These are phyloP conservation scores for Mus spretus DNA, from an alignment of 2,797 vertebrate genomes.

Conservation along the genomic window DNA sequence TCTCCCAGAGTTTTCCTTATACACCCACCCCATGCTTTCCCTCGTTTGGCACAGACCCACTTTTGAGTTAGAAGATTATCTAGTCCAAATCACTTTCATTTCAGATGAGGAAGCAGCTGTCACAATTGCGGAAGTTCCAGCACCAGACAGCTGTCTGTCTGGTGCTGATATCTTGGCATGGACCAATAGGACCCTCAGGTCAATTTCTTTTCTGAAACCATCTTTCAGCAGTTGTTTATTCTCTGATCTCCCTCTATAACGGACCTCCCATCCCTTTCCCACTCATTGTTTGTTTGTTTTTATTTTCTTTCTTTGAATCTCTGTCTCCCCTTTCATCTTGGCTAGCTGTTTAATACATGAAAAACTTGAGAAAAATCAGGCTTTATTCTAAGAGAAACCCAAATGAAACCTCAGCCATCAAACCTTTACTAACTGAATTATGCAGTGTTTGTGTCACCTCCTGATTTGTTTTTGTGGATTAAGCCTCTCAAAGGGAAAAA, in stretches of 20 bases:
- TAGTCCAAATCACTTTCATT: background rate
- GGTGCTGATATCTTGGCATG: background rate
- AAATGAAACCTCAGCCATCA: slow-evolving; percentile 32
- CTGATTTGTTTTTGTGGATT: slow-evolving; percentile 71
- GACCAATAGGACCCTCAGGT: background rate
- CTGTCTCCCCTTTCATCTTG: background rate
- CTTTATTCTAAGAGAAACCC: slow-evolving; percentile 50
- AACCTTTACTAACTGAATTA: background rate
- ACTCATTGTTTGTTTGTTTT: background rate
- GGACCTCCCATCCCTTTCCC: background rate
- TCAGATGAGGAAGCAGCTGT: slow-evolving; percentile 4
- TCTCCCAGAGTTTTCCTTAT: background rate
- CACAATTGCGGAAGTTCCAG: background rate
- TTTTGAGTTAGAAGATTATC: slow-evolving; percentile 3
- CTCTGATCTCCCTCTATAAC: background rate
- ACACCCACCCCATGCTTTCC: background rate
- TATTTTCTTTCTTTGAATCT: background rate
- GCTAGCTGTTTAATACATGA: background rate
- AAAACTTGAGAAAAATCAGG: slow-evolving; percentile 43
- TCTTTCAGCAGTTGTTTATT: background rate
- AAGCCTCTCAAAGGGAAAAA: background rate
- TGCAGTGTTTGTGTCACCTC: slow-evolving; percentile 31
- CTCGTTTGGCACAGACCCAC: background rate
- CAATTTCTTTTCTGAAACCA: background rate
- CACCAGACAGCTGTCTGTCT: background rate